Evolutionary conservation across 2,888 invertebrate genomes (phyloP).

Genomic region (Sesamia inferens): DNA sequence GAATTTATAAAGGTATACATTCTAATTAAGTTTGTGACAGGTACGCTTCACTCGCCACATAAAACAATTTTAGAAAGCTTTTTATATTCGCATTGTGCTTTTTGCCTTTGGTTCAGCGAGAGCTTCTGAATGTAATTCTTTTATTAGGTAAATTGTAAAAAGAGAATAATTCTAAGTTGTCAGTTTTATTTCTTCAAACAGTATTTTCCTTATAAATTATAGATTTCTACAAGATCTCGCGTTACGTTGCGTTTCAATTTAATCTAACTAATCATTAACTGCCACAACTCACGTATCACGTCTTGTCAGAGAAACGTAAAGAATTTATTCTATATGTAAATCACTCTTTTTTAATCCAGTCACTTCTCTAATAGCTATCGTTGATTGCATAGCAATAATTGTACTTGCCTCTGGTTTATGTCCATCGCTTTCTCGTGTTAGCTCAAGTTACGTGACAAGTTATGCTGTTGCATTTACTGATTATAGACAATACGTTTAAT

Average conservation of each 20-base stretch:
- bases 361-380: conserved; percentile 60
- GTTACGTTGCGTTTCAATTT: conserved; percentile 23
- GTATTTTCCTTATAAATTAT: not conserved
- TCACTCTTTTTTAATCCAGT: conserved; percentile 61
- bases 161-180: not conserved
- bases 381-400: conserved; percentile 65
- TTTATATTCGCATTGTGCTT: conserved; percentile 11
- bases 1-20: conserved; percentile 27
- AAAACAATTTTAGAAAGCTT: conserved; percentile 20
- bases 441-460: conserved; percentile 47
- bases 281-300: not conserved
- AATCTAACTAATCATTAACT: not conserved
- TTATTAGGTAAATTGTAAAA: conserved; percentile 12
- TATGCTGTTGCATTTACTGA: conserved; percentile 14
- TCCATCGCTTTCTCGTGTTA: conserved; percentile 77
- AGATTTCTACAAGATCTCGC: not conserved
- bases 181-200: not conserved
- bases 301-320: conserved; percentile 15
- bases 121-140: conserved; percentile 25
- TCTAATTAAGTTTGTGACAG: conserved; percentile 21
- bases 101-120: conserved; percentile 4
- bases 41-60: conserved; percentile 11
- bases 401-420: conserved; percentile 49
- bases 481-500: conserved; percentile 17
- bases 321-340: conserved; percentile 45